Evolutionary conservation across 2,888 invertebrate species (phyloP), one percentile per base, ranked within the genome.

Genomic region (Pristionchus arcanus): DNA sequence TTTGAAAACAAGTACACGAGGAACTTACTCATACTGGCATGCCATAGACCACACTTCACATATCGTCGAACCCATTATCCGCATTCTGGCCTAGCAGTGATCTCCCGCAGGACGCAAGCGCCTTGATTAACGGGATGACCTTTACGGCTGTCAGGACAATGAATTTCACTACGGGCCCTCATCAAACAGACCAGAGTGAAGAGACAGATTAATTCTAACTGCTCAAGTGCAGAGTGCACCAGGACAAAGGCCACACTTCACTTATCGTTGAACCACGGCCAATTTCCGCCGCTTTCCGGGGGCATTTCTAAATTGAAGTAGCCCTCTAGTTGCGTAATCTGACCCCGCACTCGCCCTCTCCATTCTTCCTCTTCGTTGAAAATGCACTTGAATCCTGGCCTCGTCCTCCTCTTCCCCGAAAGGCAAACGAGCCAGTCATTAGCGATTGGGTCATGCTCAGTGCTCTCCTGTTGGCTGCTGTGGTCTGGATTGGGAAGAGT

Each of bases 231-330:
- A 49, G 42, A 28, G 13, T 11, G 31, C 28, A 68, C 13, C 68
- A 68, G 16, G 16, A 68, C 68, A 31, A 31, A 68, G 16, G 13
- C 19, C 68, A 68, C 68, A 68, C 31, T 68, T 68, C 68, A 34
- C 34, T 31, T 31, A 68, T 34, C 68, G 15, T n/a, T 11, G 31
- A 31, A 68, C 2, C 68, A 0, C 28, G 68, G 13, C 66, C 31
- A 68, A 68, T 68, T 68, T 68, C 68, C 68, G 68, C 59, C 59
- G 0, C 7, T 63, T 15, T 31, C 31, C 68, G 31, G 31, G 31
- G 13, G 31, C 68, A 68, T 68, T 68, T 68, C 68, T 31, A 68
- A 68, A 68, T 68, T 68, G 68, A 68, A 68, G 68, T 34, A 68
- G 68, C 68, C 68, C 68, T 11, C 63, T 34, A 34, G 68, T 68